These are phyloP conservation scores for Spodoptera litura DNA, from an alignment of 1,140 invertebrate genomes.

Conservation along the genomic window DNA sequence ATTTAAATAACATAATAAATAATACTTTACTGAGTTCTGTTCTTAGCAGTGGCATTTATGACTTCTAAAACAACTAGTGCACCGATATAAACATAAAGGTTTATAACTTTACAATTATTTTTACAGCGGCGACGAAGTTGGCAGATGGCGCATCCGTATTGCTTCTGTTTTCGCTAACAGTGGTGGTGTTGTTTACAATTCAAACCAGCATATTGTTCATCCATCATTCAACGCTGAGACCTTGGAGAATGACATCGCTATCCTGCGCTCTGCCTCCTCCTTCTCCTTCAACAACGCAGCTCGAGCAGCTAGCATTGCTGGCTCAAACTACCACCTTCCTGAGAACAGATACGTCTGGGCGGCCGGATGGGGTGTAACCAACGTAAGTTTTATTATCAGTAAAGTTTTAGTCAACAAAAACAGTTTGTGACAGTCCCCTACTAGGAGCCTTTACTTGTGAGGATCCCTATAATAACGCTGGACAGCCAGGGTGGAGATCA, in stretches of 20 bases:
- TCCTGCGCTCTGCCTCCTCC: conserved; percentile 86
- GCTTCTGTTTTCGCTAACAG: conserved; percentile 64
- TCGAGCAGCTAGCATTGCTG: conserved; percentile 57
- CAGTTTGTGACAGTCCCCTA: no score
- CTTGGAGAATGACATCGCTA: conserved; percentile 89
- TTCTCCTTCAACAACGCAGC: conserved; percentile 68
- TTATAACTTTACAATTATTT: background rate
- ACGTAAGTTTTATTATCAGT: conserved; percentile 51
- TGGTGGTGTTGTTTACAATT: conserved; percentile 57
- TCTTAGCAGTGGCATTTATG: no score
- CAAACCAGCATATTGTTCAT: conserved; percentile 76
- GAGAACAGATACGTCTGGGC: conserved; percentile 65
- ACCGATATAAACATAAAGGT: no score
- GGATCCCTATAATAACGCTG: no score
- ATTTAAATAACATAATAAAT: no score
- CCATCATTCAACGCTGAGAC: conserved; percentile 86
- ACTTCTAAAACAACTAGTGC: no score
- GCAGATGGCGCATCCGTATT: conserved; percentile 55
- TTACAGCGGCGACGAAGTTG: background rate
- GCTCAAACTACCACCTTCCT: conserved; percentile 58
- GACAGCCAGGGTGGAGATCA: no score
- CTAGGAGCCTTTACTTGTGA: no score
- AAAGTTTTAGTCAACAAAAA: no score
- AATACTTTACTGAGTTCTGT: no score
- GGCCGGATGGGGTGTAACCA: conserved; percentile 65